Conservation (phyloP, 2,888 invertebrate genomes). For the Pandemis corylana region DNA sequence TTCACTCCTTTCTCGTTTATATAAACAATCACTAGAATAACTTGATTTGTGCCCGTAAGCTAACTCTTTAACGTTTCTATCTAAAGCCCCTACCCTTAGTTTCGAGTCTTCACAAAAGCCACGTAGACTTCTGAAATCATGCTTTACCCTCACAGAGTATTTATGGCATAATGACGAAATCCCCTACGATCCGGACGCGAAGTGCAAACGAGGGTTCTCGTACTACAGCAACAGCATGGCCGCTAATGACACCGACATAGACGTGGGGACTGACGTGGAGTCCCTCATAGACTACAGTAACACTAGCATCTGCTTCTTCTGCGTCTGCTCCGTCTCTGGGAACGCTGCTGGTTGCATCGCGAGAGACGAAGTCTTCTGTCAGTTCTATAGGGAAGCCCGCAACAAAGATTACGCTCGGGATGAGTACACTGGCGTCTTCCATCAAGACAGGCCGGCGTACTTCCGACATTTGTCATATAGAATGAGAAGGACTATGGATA, state of each 20-base stretch:
- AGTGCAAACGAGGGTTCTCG: constrained; percentile 64
- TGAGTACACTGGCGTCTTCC: constrained; percentile 57
- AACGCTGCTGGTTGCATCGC: constrained; percentile 56
- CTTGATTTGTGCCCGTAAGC: too few relatives aligned
- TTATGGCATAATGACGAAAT: constrained; percentile 78
- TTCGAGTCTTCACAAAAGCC: too few relatives aligned
- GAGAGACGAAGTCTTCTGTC: constrained; percentile 64
- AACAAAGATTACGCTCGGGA: constrained; percentile 50
- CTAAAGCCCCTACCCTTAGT: too few relatives aligned
- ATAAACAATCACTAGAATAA: too few relatives aligned
- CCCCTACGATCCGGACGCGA: constrained; percentile 63
- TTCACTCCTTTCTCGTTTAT: too few relatives aligned
- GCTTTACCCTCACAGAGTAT: constrained; percentile 60
- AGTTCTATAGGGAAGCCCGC: constrained; percentile 60
- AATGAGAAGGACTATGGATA: constrained; percentile 72
- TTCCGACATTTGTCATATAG: constrained; percentile 69
- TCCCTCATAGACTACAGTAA: constrained; percentile 63
- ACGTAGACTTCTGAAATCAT: neutral
- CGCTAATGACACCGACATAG: constrained; percentile 66
- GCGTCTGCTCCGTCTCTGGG: constrained; percentile 65
- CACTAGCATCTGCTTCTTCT: constrained; percentile 61
- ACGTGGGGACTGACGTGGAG: constrained; percentile 54
- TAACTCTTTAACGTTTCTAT: too few relatives aligned
- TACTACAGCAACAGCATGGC: constrained; percentile 69
- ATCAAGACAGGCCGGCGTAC: constrained; percentile 68